These are phyloP conservation scores for Cyanistes caeruleus DNA, from an alignment of 2,113 vertebrate genomes.

Conservation along the genomic window DNA sequence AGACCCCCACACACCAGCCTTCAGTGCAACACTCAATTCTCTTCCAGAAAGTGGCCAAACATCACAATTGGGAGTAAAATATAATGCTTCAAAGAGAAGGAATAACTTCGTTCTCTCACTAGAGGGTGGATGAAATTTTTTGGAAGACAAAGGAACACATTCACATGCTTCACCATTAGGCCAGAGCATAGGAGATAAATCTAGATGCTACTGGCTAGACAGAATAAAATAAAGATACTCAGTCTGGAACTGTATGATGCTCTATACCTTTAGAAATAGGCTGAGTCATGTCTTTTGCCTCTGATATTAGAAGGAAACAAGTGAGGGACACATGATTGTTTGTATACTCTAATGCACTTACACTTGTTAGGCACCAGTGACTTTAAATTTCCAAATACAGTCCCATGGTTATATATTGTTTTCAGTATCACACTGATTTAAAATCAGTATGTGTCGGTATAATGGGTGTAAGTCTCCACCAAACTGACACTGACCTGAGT, in stretches of 20 bases:
- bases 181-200: not conserved
- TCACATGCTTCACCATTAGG: not conserved
- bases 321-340: not conserved
- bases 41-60: not conserved
- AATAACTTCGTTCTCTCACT: not conserved
- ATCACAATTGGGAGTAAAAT: not conserved
- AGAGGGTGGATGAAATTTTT: not conserved
- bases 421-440: not conserved
- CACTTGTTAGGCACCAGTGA: not conserved
- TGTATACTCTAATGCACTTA: not conserved
- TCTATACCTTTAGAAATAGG: not conserved
- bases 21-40: not conserved
- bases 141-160: not conserved
- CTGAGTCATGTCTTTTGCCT: not conserved
- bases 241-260: not conserved
- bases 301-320: not conserved
- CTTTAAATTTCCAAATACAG: constrained; percentile 4
- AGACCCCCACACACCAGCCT: not conserved
- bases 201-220: not conserved
- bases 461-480: not conserved
- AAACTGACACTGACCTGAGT: constrained; percentile 21
- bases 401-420: not conserved
- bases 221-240: not conserved
- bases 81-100: not conserved
- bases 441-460: not conserved